Percentiles rank a stretch among this genome's conserved stretches.
phyloP scores from a whole-genome alignment of 2,113 vertebrate genomes.

The Eudyptes chrysolophus region DNA sequence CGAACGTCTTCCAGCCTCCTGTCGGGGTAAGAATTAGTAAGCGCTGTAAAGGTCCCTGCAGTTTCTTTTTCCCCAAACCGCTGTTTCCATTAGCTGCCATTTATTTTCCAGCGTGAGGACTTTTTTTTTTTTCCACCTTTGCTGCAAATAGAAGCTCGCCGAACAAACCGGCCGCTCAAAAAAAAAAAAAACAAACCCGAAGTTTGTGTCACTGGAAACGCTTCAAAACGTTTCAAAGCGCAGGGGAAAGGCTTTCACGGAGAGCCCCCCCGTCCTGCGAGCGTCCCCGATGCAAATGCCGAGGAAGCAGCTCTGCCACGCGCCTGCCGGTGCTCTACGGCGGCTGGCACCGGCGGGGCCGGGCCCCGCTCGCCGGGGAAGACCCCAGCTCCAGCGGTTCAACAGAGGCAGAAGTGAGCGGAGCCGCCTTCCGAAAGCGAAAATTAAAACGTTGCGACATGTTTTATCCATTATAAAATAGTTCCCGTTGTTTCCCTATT shows the following conservation, averaged over 20 bases:
- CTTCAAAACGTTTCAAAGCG: neutral
- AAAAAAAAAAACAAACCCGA: too few species aligned
- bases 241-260: neutral
- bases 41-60: neutral
- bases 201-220: neutral
- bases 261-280: neutral
- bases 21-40: neutral
- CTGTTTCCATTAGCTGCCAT: neutral
- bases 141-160: neutral
- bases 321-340: neutral
- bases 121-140: neutral
- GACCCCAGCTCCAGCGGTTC: neutral
- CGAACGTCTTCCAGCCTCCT: neutral
- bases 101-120: neutral
- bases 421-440: neutral
- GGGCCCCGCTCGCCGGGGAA: neutral
- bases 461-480: neutral
- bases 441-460: neutral
- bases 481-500: neutral
- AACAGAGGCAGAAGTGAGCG: neutral
- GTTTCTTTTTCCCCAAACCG: neutral
- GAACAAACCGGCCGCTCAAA: neutral
- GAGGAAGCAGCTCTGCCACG: neutral
- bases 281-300: neutral
- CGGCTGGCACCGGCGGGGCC: neutral